phyloP scores from a whole-genome alignment of 2,113 vertebrate species.

The Cygnus atratus region DNA sequence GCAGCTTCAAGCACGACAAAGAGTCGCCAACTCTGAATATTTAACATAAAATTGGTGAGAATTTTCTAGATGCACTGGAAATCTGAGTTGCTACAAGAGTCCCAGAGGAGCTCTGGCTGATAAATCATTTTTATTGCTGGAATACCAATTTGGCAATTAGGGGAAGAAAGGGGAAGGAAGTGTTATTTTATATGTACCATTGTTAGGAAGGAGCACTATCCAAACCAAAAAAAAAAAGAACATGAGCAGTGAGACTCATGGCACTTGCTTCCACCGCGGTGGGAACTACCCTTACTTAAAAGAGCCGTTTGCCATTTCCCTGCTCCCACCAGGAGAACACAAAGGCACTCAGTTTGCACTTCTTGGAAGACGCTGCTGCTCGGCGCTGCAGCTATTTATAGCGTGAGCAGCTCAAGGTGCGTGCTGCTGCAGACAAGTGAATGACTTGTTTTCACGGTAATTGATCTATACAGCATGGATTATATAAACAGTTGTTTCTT shows the following conservation, averaged over 20 bases:
- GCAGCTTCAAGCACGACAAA: accelerated
- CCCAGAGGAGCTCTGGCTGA: background rate
- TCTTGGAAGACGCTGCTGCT: background rate
- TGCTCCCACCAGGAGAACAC: background rate
- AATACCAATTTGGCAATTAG: background rate
- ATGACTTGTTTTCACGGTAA: background rate
- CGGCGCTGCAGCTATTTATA: background rate
- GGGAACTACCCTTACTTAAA: background rate
- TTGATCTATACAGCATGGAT: background rate
- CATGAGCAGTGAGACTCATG: accelerated
- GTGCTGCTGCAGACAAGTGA: background rate
- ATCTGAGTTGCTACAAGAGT: background rate
- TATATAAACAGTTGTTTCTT: constrained; percentile 32
- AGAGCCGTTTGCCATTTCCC: background rate
- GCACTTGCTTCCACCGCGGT: accelerated
- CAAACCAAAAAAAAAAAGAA: background rate
- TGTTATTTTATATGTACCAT: background rate
- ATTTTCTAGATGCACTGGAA: background rate
- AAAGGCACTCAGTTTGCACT: background rate
- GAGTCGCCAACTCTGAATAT: background rate
- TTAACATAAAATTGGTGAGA: background rate
- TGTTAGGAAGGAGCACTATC: background rate
- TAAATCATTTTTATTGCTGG: background rate
- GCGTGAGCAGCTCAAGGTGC: background rate
- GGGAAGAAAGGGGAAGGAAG: background rate